phyloP scores from a whole-genome alignment of 2,888 invertebrate species.

The Drosophila paranaensis region DNA sequence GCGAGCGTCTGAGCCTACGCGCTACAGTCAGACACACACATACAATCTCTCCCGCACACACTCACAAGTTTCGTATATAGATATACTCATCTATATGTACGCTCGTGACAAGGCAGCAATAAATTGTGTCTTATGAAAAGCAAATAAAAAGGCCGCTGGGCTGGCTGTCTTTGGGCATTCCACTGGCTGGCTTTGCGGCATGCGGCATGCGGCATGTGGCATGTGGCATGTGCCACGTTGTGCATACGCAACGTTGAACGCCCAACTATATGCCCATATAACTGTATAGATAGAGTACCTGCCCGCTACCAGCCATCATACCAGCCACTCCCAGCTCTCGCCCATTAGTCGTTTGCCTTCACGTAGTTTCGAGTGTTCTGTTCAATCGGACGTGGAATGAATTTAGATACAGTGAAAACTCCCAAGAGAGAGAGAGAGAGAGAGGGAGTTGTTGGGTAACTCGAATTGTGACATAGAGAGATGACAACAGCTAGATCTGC shows the following conservation, averaged over 20 bases:
- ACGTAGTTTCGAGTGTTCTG: constrained; percentile 4
- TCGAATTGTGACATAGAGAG: neutral
- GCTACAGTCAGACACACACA: neutral
- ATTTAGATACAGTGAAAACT: constrained; percentile 7
- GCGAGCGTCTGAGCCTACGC: constrained; percentile 39
- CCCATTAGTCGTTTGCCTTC: neutral
- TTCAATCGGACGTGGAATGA: constrained; percentile 16
- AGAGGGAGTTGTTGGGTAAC: too few relatives aligned
- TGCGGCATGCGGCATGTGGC: constrained; percentile 11
- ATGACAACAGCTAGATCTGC: neutral
- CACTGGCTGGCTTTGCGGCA: constrained; percentile 11
- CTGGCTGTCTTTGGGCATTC: neutral
- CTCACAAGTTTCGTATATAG: neutral
- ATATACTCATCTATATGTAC: constrained; percentile 31
- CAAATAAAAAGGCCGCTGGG: constrained; percentile 59
- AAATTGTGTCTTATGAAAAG: constrained; percentile 79
- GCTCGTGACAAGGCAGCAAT: constrained; percentile 70
- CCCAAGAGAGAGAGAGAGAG: too few relatives aligned
- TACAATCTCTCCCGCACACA: neutral
- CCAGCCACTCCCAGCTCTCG: neutral
- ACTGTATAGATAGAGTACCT: neutral
- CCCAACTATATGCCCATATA: constrained; percentile 6
- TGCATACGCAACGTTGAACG: constrained; percentile 46
- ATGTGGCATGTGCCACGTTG: constrained; percentile 16
- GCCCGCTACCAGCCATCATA: neutral